Percentiles rank a stretch among this genome's conserved stretches.
Conservation (phyloP, 2,888 invertebrate genomes). For the Ophion slaviceki region DNA sequence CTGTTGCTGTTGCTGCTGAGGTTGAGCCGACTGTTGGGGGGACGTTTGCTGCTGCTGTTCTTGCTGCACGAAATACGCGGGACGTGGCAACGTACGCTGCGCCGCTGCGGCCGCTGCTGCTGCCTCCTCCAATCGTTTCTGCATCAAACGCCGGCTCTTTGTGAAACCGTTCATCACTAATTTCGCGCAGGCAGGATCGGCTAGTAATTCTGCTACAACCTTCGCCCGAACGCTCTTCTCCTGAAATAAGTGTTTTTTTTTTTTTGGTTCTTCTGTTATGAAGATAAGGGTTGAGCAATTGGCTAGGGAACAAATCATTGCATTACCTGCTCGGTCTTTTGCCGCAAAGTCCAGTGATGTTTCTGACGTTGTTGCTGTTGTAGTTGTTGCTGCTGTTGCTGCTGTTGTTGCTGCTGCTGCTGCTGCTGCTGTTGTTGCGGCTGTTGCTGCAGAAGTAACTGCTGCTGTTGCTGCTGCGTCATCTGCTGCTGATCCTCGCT, state of each 20-base stretch:
- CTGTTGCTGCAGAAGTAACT: constrained; percentile 72
- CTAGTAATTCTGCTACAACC: constrained; percentile 63
- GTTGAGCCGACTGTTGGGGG: constrained; percentile 45
- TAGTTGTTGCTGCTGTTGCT: constrained; percentile 73
- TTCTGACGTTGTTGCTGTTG: constrained; percentile 74
- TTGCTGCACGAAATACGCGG: constrained; percentile 52
- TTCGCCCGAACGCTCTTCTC: constrained; percentile 65
- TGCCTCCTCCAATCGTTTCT: constrained; percentile 60
- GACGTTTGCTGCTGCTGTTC: constrained; percentile 60
- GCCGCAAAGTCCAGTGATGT: constrained; percentile 70
- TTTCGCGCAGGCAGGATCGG: constrained; percentile 61
- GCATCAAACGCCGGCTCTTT: constrained; percentile 61
- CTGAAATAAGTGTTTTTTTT: constrained; percentile 44
- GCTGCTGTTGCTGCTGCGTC: constrained; percentile 74
- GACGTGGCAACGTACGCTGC: constrained; percentile 52
- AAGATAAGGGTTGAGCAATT: too few relatives aligned
- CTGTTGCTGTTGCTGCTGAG: constrained; percentile 58
- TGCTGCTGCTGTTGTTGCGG: constrained; percentile 75
- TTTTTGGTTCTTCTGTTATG: background rate
- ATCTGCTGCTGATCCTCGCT: constrained; percentile 72
- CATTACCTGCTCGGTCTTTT: constrained; percentile 67
- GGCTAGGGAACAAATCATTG: background rate
- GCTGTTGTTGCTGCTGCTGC: constrained; percentile 73
- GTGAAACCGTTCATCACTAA: constrained; percentile 64
- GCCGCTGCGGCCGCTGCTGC: constrained; percentile 53